phyloP scores from a whole-genome alignment of 2,888 invertebrate genomes.

The Rhaphigaster nebulosa region DNA sequence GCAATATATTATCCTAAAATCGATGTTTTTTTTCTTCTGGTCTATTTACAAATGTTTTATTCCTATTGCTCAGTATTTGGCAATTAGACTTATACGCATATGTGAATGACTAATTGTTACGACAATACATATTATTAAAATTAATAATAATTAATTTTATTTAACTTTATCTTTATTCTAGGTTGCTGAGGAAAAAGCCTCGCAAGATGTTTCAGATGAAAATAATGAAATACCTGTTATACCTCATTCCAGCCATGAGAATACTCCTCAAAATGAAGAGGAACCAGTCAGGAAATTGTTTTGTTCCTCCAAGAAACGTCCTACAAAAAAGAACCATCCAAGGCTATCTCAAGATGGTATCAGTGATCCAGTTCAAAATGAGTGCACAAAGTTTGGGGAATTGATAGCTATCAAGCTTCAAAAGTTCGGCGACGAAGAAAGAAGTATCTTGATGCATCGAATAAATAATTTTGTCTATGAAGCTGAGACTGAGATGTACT shows the following conservation, averaged over 20 bases:
- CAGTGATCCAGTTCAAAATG: not conserved
- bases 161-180: not conserved
- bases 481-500: not conserved
- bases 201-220: not conserved
- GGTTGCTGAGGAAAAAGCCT: not conserved
- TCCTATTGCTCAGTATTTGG: too few relatives aligned
- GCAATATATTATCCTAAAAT: too few relatives aligned
- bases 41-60: too few relatives aligned
- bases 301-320: not conserved
- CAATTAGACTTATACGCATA: too few relatives aligned
- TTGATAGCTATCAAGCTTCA: not conserved
- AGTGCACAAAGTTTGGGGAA: not conserved
- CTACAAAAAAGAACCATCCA: not conserved
- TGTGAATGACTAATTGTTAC: too few relatives aligned
- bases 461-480: constrained; percentile 11
- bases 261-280: not conserved
- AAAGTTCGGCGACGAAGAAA: not conserved
- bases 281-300: not conserved
- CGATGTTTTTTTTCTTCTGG: too few relatives aligned
- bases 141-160: not conserved
- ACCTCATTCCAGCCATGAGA: not conserved
- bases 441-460: constrained; percentile 11
- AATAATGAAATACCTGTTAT: not conserved
- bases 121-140: not conserved
- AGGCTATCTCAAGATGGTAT: not conserved